Evolutionary conservation across 2,113 vertebrate species (phyloP).

Genomic region (Takifugu bimaculatus): DNA sequence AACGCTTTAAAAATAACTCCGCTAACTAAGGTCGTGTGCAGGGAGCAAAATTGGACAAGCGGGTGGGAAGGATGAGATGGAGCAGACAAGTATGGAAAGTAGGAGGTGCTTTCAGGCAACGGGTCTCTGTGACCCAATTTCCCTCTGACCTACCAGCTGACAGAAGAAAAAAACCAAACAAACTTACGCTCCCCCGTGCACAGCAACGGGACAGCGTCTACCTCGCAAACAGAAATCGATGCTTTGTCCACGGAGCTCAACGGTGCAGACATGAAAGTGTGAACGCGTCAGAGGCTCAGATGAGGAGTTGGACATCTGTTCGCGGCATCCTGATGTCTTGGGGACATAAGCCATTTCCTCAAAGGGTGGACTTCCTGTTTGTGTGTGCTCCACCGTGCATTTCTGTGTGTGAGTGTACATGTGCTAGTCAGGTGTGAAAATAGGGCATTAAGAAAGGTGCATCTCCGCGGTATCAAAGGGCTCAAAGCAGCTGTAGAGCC

Average conservation of each 20-base stretch:
- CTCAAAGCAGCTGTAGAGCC: background rate
- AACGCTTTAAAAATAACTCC: slow-evolving; percentile 6
- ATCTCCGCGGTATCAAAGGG: background rate
- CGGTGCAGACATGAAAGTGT: background rate
- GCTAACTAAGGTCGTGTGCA: background rate
- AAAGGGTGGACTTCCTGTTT: slow-evolving; percentile 53
- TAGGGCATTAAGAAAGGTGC: background rate
- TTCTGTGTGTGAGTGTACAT: slow-evolving; percentile 1
- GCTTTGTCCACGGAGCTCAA: background rate
- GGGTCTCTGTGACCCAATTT: slow-evolving; percentile 64
- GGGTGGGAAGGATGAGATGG: slow-evolving; percentile 2
- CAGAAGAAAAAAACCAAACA: slow-evolving; percentile 34
- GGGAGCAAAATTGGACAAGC: slow-evolving; percentile 11
- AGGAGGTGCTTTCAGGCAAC: slow-evolving; percentile 49
- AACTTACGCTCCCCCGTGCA: slow-evolving; percentile 24
- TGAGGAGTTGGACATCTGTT: no score
- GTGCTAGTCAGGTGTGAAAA: slow-evolving; percentile 7
- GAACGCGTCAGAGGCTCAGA: background rate
- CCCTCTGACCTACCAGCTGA: slow-evolving; percentile 62
- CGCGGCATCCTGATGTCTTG: slow-evolving; percentile 43
- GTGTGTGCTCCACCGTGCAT: background rate
- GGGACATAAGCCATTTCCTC: slow-evolving; percentile 26
- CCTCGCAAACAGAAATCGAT: background rate
- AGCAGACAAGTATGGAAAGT: slow-evolving; percentile 22
- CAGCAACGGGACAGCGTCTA: slow-evolving; percentile 5